Conservation (phyloP, 2,113 vertebrate genomes). For the Tiliqua scincoides region DNA sequence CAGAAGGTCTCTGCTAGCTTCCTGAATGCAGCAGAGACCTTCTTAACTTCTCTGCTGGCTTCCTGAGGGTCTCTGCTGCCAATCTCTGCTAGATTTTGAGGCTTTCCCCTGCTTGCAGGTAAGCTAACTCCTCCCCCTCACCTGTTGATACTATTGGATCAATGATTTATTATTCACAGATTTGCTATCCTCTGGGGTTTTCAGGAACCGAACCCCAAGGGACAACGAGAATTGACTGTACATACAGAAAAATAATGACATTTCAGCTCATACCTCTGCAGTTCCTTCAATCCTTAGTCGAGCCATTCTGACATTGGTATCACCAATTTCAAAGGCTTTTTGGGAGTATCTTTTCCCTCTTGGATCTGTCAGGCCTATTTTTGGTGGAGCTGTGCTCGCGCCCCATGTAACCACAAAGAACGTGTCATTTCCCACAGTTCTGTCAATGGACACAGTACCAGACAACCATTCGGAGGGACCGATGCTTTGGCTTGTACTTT, state of each 20-base stretch:
- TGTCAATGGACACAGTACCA: constrained; percentile 17
- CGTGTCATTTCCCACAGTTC: constrained; percentile 33
- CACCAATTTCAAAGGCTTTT: neutral
- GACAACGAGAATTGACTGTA: too few relatives aligned
- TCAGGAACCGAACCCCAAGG: too few relatives aligned
- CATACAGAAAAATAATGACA: neutral
- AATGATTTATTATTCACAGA: too few relatives aligned
- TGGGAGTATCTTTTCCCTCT: neutral
- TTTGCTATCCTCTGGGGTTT: too few relatives aligned
- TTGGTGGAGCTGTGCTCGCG: neutral
- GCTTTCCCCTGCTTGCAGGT: too few relatives aligned
- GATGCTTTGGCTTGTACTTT: neutral
- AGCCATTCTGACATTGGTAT: neutral
- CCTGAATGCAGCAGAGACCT: too few relatives aligned
- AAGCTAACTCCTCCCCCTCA: too few relatives aligned
- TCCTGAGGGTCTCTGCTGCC: too few relatives aligned
- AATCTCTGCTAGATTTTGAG: too few relatives aligned
- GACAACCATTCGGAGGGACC: fast-evolving
- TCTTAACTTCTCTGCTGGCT: too few relatives aligned
- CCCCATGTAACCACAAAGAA: constrained; percentile 24
- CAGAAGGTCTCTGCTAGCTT: too few relatives aligned
- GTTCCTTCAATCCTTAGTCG: constrained; percentile 14
- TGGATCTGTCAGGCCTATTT: neutral
- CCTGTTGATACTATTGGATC: too few relatives aligned
- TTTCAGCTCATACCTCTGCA: constrained; percentile 7